A percentile compares a stretch with the other conserved stretches of the same genome.
Evolutionary conservation across 2,888 invertebrate genomes (phyloP).

Genomic region (Drosophila macrospina): DNA sequence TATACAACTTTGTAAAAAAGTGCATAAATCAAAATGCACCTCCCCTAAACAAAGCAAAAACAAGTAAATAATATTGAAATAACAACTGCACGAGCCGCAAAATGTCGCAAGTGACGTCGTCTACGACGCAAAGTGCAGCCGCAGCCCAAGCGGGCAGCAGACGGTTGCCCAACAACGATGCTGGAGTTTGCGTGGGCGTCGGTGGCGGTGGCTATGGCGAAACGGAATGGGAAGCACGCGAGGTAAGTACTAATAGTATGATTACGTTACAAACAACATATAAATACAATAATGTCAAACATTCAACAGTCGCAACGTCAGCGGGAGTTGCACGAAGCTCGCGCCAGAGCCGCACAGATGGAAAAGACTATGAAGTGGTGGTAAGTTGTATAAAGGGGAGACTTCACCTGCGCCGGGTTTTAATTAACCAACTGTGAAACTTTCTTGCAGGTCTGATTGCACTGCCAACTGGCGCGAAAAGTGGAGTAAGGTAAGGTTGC

Average conservation of each 20-base stretch:
- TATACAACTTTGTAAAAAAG: slow-evolving; percentile 57
- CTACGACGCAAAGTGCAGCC: slow-evolving; percentile 62
- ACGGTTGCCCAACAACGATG: slow-evolving; percentile 53
- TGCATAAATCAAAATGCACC: slow-evolving; percentile 56
- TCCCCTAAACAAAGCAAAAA: slow-evolving; percentile 23
- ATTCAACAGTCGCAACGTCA: slow-evolving; percentile 84
- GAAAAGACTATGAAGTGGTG: slow-evolving; percentile 99
- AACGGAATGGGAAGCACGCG: slow-evolving; percentile 85
- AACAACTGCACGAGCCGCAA: slow-evolving; percentile 17
- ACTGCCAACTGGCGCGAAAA: slow-evolving; percentile 98
- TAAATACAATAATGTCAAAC: not conserved
- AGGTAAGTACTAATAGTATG: slow-evolving; percentile 65
- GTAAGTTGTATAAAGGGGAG: slow-evolving; percentile 83
- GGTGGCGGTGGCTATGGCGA: slow-evolving; percentile 78
- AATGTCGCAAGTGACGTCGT: slow-evolving; percentile 61
- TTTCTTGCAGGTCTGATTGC: slow-evolving; percentile 90
- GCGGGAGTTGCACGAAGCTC: slow-evolving; percentile 96
- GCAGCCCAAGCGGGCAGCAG: slow-evolving; percentile 53
- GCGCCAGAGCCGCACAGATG: slow-evolving; percentile 98
- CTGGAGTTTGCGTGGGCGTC: slow-evolving; percentile 62
- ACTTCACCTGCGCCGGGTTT: not conserved
- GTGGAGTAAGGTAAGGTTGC: slow-evolving; percentile 92
- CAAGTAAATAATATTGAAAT: slow-evolving; percentile 7
- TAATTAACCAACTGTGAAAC: slow-evolving; percentile 6
- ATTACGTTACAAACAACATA: slow-evolving; percentile 3